phyloP scores from a whole-genome alignment of 2,113 vertebrate species.

The Pyrgilauda ruficollis region DNA sequence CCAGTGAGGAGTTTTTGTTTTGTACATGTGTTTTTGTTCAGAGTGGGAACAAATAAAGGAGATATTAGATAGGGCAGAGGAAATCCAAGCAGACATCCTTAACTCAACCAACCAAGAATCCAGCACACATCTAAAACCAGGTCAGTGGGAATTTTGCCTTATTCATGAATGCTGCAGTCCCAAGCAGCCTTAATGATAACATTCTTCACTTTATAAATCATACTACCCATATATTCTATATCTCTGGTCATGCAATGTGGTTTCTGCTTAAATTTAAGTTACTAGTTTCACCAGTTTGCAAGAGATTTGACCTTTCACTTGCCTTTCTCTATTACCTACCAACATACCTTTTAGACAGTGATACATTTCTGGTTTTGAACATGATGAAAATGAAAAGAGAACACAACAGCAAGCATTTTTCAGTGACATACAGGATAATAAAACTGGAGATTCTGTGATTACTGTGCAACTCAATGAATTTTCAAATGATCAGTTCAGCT shows the following conservation, averaged over 20 bases:
- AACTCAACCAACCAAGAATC: neutral
- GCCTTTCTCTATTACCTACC: neutral
- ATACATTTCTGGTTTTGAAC: conserved; percentile 12
- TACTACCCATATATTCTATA: neutral
- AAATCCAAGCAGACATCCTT: neutral
- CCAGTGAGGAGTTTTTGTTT: neutral
- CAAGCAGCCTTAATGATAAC: neutral
- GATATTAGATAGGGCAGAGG: neutral
- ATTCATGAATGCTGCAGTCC: neutral
- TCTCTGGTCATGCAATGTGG: neutral
- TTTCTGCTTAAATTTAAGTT: neutral
- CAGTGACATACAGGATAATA: neutral
- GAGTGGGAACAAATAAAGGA: neutral
- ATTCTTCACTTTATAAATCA: neutral
- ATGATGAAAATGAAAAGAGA: conserved; percentile 21
- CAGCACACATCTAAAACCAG: neutral
- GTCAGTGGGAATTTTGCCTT: neutral
- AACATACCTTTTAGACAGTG: neutral
- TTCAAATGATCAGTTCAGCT: neutral
- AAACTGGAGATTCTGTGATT: neutral
- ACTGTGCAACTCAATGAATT: neutral
- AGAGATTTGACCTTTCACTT: conserved; percentile 34
- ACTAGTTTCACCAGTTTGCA: neutral
- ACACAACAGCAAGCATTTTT: neutral
- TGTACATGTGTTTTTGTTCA: neutral